These are phyloP conservation scores for Pelodiscus sinensis DNA, from an alignment of 2,113 vertebrate species.

Conservation along the genomic window DNA sequence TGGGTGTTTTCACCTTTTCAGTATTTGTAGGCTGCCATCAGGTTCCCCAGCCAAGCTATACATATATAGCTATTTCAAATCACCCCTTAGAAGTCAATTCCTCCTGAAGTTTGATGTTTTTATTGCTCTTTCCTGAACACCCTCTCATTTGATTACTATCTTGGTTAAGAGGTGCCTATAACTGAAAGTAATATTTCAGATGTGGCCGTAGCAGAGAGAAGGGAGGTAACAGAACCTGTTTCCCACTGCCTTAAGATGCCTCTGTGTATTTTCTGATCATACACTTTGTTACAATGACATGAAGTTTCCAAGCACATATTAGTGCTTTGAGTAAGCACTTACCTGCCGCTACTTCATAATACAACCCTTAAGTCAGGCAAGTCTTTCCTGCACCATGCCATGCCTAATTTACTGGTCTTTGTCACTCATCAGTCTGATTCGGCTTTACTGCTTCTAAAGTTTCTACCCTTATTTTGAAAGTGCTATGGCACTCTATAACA, in stretches of 20 bases:
- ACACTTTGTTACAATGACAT: not conserved
- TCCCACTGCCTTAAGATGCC: not conserved
- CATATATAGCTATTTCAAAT: rapidly evolving
- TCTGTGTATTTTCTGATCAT: not conserved
- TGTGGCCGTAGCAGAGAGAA: not conserved
- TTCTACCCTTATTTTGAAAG: not conserved
- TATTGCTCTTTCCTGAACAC: rapidly evolving
- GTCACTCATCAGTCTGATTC: not conserved
- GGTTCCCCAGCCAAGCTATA: rapidly evolving
- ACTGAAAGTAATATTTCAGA: not conserved
- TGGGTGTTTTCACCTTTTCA: not conserved
- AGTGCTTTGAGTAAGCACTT: not conserved
- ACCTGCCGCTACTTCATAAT: not conserved
- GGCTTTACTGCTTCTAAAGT: not conserved
- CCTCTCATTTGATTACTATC: rapidly evolving
- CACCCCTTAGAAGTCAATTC: rapidly evolving
- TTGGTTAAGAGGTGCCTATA: not conserved
- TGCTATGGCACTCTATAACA: not conserved
- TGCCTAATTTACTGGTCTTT: not conserved
- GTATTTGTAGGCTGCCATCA: rapidly evolving
- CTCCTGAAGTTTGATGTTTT: not conserved
- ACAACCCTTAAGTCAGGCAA: not conserved
- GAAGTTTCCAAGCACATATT: not conserved
- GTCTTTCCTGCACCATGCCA: not conserved
- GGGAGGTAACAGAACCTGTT: not conserved